Conservation (phyloP, 2,888 invertebrate species). For the Rhingia campestris region DNA sequence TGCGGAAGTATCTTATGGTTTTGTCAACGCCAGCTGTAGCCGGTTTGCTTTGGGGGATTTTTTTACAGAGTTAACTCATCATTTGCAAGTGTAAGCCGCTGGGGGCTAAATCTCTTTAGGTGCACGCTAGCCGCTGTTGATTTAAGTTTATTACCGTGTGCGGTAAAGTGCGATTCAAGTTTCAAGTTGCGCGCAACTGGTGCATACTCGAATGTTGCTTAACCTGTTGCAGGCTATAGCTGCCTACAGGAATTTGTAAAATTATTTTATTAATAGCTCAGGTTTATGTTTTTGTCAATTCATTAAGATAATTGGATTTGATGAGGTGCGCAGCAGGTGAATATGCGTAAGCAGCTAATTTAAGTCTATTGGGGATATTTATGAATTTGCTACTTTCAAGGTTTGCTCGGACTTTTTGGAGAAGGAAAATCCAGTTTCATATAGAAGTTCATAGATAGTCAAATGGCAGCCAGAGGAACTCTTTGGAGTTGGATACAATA, state of each 20-base stretch:
- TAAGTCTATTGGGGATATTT: not conserved
- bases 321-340: not conserved
- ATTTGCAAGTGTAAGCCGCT: not conserved
- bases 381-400: not conserved
- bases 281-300: conserved; percentile 10
- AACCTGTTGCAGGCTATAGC: conserved; percentile 2
- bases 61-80: conserved; percentile 6
- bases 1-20: conserved; percentile 63
- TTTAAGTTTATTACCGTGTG: not conserved
- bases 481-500: too few relatives aligned
- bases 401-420: not conserved
- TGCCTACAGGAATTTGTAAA: not conserved
- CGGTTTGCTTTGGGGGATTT: not conserved
- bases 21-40: conserved; percentile 15
- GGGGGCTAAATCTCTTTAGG: not conserved
- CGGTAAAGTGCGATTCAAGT: not conserved
- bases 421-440: not conserved
- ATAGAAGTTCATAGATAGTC: too few relatives aligned
- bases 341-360: not conserved
- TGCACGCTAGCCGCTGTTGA: not conserved
- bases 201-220: not conserved
- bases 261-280: not conserved
- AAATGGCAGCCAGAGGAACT: too few relatives aligned
- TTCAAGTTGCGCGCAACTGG: conserved; percentile 1
- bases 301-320: conserved; percentile 4